A percentile compares a stretch with the other conserved stretches of the same genome.
Evolutionary conservation across 92 coral and sea anemone genomes (phyloP).

Genomic region (Galaxea fascicularis): DNA sequence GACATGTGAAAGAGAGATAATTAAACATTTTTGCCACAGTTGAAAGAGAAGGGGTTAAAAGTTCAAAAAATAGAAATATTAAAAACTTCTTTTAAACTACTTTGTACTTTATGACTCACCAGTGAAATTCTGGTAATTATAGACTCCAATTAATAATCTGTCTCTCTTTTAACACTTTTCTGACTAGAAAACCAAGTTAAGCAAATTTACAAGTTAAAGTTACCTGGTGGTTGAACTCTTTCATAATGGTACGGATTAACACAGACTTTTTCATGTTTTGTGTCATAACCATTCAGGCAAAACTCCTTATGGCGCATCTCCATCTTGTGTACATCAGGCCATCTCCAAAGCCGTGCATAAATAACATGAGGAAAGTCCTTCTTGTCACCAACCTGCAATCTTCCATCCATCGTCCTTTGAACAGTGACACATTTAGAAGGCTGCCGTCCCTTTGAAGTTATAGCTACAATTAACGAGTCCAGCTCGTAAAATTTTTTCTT

Average conservation of each 20-base stretch:
- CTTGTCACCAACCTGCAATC: constrained; percentile 98
- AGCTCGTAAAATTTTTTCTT: constrained; percentile 95
- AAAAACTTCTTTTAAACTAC: no score
- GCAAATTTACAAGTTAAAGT: background rate
- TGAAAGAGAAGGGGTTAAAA: no score
- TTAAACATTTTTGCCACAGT: no score
- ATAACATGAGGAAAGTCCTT: constrained; percentile 99
- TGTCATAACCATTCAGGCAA: constrained; percentile 98
- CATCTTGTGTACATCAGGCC: constrained; percentile 99
- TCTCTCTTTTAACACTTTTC: background rate
- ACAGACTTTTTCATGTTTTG: constrained; percentile 98
- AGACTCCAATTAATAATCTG: no score
- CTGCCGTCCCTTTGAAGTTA: constrained; percentile 96
- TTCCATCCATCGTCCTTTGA: constrained; percentile 98
- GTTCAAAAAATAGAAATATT: no score
- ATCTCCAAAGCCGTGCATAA: constrained; percentile 98
- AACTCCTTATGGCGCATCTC: constrained; percentile 96
- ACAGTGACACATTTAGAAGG: constrained; percentile 99
- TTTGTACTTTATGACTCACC: no score
- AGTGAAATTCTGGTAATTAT: no score
- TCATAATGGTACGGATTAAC: constrained; percentile 99
- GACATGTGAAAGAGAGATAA: no score
- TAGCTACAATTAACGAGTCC: constrained; percentile 94
- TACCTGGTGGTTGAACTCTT: constrained; percentile 99
- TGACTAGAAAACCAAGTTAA: background rate